These are phyloP conservation scores for Malacosoma neustria DNA, from an alignment of 2,888 invertebrate genomes.

Conservation along the genomic window DNA sequence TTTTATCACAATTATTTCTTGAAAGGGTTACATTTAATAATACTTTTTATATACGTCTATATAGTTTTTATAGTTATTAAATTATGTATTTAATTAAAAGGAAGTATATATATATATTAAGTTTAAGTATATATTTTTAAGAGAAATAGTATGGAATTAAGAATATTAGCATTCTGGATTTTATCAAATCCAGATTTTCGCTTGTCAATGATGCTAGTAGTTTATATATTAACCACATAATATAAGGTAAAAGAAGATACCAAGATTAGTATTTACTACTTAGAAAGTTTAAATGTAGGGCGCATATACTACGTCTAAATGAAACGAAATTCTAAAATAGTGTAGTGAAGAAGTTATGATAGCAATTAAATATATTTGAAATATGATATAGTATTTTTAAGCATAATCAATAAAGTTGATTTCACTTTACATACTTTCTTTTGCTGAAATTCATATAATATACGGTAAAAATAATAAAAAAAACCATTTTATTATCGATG, in stretches of 20 bases:
- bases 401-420: too few species aligned
- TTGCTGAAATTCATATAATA: too few species aligned
- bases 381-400: too few species aligned
- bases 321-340: slow-evolving; percentile 73
- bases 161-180: not conserved
- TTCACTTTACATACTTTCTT: too few species aligned
- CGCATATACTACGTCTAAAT: slow-evolving; percentile 37
- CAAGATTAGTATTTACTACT: too few species aligned
- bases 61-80: slow-evolving; percentile 1
- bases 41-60: not conserved
- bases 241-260: not conserved
- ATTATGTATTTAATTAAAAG: slow-evolving; percentile 1
- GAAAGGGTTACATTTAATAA: slow-evolving; percentile 1
- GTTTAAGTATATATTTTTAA: slow-evolving; percentile 1
- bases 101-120: slow-evolving; percentile 1
- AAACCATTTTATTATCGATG: too few species aligned
- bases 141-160: not conserved
- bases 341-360: too few species aligned
- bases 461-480: too few species aligned
- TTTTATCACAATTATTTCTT: not conserved
- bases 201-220: not conserved
- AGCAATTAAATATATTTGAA: too few species aligned
- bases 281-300: slow-evolving; percentile 22
- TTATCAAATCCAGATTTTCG: too few species aligned
- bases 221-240: not conserved